These are phyloP conservation scores for Cossypha caffra DNA, from an alignment of 2,797 vertebrate species.

Conservation along the genomic window DNA sequence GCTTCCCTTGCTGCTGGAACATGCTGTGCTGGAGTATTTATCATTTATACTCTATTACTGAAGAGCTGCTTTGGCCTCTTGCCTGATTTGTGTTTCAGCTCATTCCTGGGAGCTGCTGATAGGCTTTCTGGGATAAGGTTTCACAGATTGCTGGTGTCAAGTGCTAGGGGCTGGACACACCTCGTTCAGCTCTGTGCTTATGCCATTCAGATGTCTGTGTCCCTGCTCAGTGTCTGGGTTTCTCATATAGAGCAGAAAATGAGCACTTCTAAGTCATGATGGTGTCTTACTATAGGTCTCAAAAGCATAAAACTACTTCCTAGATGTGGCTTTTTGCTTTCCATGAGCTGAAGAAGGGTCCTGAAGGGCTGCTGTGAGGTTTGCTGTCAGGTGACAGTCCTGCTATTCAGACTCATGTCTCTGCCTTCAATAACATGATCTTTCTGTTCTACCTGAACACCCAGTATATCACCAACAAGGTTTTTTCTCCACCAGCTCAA, in stretches of 20 bases:
- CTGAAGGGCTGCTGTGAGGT: background rate
- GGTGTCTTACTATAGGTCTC: background rate
- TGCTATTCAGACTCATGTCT: background rate
- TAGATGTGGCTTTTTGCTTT: background rate
- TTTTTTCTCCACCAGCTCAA: background rate
- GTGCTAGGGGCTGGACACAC: background rate
- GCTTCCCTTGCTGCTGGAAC: background rate
- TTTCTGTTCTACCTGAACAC: background rate
- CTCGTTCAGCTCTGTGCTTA: background rate
- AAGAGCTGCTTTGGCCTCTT: background rate
- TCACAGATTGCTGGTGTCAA: background rate
- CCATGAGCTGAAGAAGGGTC: background rate
- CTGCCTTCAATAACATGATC: background rate
- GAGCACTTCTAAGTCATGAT: background rate
- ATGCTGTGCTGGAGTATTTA: background rate
- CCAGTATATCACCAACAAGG: background rate
- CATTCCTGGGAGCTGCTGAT: background rate
- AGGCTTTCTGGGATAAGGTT: slow-evolving; percentile 17
- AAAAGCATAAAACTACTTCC: background rate
- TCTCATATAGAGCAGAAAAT: background rate
- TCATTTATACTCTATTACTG: background rate
- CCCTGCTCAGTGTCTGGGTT: accelerated
- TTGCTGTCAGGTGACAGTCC: background rate
- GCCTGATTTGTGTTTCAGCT: background rate
- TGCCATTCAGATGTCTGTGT: background rate